A percentile compares a stretch with the other conserved stretches of the same genome.
Evolutionary conservation across 2,797 vertebrate species (phyloP).

Genomic region (Chiroxiphia lanceolata): DNA sequence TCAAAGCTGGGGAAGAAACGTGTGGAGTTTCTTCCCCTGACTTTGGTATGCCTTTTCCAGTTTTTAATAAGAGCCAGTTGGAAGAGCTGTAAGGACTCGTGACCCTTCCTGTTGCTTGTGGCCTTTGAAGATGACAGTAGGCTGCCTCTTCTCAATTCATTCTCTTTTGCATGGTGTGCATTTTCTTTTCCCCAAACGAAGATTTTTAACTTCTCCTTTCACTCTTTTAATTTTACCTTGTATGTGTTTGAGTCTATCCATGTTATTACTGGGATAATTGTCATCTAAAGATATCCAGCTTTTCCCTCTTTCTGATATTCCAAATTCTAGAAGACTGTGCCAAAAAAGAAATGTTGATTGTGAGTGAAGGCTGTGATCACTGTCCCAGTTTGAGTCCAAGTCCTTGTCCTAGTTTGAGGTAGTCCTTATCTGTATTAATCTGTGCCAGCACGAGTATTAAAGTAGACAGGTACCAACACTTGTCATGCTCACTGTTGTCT

Average conservation of each 20-base stretch:
- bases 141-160: background rate
- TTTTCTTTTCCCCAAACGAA: background rate
- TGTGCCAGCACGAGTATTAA: background rate
- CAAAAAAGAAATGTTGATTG: background rate
- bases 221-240: background rate
- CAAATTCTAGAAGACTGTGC: background rate
- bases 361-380: background rate
- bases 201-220: background rate
- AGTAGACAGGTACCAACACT: slow-evolving; percentile 20
- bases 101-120: background rate
- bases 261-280: background rate
- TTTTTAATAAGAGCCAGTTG: background rate
- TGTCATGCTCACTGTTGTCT: background rate
- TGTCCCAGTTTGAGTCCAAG: slow-evolving; percentile 19
- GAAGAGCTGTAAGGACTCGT: background rate
- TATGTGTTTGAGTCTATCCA: background rate
- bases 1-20: background rate
- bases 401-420: slow-evolving; percentile 49
- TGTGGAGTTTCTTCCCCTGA: background rate
- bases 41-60: background rate
- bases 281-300: background rate
- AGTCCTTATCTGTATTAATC: slow-evolving; percentile 26
- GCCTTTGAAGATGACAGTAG: slow-evolving; percentile 24
- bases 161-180: background rate
- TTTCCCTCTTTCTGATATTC: background rate